These are phyloP conservation scores for Cyclargus thomasi DNA, from an alignment of 1,140 invertebrate species.

Conservation along the genomic window DNA sequence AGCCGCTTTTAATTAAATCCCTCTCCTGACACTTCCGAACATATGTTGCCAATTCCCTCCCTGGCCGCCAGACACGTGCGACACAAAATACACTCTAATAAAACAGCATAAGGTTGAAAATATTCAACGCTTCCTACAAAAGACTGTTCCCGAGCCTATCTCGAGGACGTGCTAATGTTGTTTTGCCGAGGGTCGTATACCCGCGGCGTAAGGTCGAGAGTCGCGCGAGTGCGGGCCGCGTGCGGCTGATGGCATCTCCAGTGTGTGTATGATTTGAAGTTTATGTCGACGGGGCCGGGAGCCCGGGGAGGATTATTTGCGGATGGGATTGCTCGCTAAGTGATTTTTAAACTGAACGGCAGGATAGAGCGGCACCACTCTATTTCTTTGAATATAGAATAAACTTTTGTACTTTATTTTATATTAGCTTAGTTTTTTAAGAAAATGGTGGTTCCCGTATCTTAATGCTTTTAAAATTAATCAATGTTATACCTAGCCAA, in stretches of 20 bases:
- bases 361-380: background rate
- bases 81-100: constrained; percentile 17
- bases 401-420: too few relatives aligned
- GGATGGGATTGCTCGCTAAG: constrained; percentile 11
- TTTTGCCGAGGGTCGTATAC: background rate
- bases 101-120: background rate
- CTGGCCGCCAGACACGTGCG: constrained; percentile 15
- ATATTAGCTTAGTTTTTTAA: too few relatives aligned
- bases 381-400: too few relatives aligned
- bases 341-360: constrained; percentile 11
- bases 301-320: constrained; percentile 9
- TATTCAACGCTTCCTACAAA: background rate
- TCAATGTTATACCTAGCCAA: too few relatives aligned
- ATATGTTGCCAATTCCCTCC: constrained; percentile 54
- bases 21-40: constrained; percentile 47
- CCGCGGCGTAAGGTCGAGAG: background rate
- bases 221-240: constrained; percentile 1
- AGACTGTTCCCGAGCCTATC: background rate
- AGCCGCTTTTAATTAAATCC: constrained; percentile 58
- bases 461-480: too few relatives aligned
- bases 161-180: background rate
- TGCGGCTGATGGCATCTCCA: constrained; percentile 40
- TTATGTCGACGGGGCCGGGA: constrained; percentile 33
- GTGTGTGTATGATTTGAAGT: constrained; percentile 33
- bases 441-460: too few relatives aligned